Base-by-base conservation (phyloP, 2,797 vertebrate genomes). In the Eulemur albifrons region DNA sequence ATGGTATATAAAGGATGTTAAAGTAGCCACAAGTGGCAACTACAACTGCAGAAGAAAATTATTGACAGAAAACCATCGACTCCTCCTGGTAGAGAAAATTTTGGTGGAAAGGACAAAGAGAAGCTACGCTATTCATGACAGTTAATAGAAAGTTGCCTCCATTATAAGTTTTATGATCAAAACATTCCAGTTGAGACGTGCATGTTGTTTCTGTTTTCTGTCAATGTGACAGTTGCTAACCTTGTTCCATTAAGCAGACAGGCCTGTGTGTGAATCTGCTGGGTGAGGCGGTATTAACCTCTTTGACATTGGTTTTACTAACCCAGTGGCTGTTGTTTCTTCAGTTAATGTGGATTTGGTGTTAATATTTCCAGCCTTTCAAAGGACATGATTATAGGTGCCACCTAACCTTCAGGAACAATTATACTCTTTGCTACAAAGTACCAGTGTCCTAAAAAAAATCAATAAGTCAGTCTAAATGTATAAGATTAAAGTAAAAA, bases 351-450 rank as follows among this genome's bases (percentile, higher is more conserved):
- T 70, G 79, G 38, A 85, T 82, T 84, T 90, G 50, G 32, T 95
- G 88, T 87, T 96, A 93, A 96, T 95, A 82, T 88, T 63, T 75
- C 86, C 67, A 96, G 25, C 30, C 93, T 95, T 96, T 92, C 65
- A 1, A 54, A 67, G 69, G 84, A 94, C 93, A 86, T 75, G 85
- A 79, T 97, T 90, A 38, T 76, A 38, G 76, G 77, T 75, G 88
- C 73, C 63, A 59, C 73, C 91, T 69, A 92, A 86, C 73, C 85
- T 84, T 92, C 61, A 82, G 88, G 85, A 88, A 96, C 45, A 57
- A 94, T 96, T 95, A 95, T 43, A 65, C 30, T 92, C 45, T 77
- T 59, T 35, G n/a, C 54, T 85, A 45, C 73, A 80, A 65, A 83
- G 73, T n/a, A 63, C 86, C 45, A n/a, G 54, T n/a, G 57, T 81